Evolutionary conservation across 2,888 invertebrate species (phyloP).

Genomic region (Serripes groenlandicus): DNA sequence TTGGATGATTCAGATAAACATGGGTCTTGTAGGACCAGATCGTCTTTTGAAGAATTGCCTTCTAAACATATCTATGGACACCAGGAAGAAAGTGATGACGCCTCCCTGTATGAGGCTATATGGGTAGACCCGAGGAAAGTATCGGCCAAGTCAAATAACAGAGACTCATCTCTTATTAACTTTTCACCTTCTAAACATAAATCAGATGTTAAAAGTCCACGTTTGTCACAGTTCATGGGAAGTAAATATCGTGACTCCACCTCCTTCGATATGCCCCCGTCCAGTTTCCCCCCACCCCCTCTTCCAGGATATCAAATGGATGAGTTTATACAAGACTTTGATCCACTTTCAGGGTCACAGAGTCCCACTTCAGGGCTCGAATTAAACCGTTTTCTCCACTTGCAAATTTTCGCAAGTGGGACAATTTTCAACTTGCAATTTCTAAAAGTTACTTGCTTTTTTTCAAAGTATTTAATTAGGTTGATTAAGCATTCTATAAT

Average conservation of each 20-base stretch:
- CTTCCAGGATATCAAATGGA: slow-evolving; percentile 38
- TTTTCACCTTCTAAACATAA: slow-evolving; percentile 41
- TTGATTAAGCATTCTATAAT: no score
- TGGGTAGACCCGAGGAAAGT: slow-evolving; percentile 50
- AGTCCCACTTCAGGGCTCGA: slow-evolving; percentile 41
- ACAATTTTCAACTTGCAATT: no score
- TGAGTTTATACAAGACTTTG: slow-evolving; percentile 57
- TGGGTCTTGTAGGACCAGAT: neutral
- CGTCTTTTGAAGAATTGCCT: neutral
- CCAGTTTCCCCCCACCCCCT: slow-evolving; percentile 67
- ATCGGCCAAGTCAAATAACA: neutral
- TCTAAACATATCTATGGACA: no score
- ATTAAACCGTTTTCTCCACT: no score
- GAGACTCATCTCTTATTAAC: slow-evolving; percentile 52
- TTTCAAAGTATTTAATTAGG: no score
- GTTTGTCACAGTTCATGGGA: neutral
- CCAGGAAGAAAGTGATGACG: neutral
- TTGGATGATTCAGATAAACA: neutral
- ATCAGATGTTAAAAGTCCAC: neutral
- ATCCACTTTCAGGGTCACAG: slow-evolving; percentile 41
- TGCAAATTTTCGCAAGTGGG: no score
- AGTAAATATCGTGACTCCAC: slow-evolving; percentile 32
- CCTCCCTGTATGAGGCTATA: slow-evolving; percentile 63
- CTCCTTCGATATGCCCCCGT: slow-evolving; percentile 65
- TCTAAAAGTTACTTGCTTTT: no score